These are phyloP conservation scores for Ypsolopha scabrella DNA, from an alignment of 2,888 invertebrate species.

Conservation along the genomic window DNA sequence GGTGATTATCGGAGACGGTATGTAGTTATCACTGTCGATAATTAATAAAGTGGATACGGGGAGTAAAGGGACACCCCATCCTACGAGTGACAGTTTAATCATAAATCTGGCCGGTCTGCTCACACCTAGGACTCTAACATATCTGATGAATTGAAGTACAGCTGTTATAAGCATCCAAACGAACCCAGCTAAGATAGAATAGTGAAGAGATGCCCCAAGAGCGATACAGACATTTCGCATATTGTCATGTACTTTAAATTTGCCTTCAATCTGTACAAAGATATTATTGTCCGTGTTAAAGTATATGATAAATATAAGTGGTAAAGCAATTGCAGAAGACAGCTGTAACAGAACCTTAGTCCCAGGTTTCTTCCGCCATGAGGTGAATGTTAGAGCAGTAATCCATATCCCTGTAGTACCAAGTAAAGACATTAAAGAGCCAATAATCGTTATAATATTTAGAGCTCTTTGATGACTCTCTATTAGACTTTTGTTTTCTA, in stretches of 20 bases:
- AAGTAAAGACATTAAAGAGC: slow-evolving; percentile 69
- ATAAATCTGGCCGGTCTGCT: slow-evolving; percentile 71
- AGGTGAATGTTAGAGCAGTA: slow-evolving; percentile 68
- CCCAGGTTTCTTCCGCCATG: slow-evolving; percentile 73
- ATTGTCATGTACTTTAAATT: slow-evolving; percentile 22
- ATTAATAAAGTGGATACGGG: slow-evolving; percentile 62
- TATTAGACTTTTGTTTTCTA: slow-evolving; percentile 14
- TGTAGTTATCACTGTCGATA: slow-evolving; percentile 55
- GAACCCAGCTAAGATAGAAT: slow-evolving; percentile 76
- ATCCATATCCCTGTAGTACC: slow-evolving; percentile 70
- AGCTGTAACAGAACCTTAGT: slow-evolving; percentile 76
- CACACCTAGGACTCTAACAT: slow-evolving; percentile 74
- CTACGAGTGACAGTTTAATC: slow-evolving; percentile 70
- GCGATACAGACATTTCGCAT: slow-evolving; percentile 56
- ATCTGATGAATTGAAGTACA: slow-evolving; percentile 75
- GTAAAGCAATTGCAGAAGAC: slow-evolving; percentile 71
- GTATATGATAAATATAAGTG: slow-evolving; percentile 57
- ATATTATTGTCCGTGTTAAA: slow-evolving; percentile 42
- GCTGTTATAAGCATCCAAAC: slow-evolving; percentile 81
- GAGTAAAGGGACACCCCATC: slow-evolving; percentile 73
- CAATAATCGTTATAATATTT: slow-evolving; percentile 69
- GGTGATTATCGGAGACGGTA: slow-evolving; percentile 23
- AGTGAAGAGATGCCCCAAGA: slow-evolving; percentile 75
- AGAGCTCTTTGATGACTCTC: slow-evolving; percentile 48
- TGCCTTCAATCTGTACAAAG: slow-evolving; percentile 26